Conservation (phyloP, 2,888 invertebrate species). For the Psococerastis gibbosa region DNA sequence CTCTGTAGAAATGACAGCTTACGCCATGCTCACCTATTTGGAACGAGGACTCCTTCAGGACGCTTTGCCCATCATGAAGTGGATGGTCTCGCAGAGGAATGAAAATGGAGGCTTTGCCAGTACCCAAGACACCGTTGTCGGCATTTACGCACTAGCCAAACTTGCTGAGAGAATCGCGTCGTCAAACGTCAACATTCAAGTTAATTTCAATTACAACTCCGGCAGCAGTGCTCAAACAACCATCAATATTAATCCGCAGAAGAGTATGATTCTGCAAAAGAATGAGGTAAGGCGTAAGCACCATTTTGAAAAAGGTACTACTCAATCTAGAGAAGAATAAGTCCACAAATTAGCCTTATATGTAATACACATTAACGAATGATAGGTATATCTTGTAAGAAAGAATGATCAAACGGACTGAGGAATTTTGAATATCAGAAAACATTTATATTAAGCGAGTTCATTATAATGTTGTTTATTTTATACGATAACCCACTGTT, state of each 20-base stretch:
- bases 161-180: slow-evolving; percentile 39
- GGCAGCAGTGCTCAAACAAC: slow-evolving; percentile 21
- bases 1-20: slow-evolving; percentile 75
- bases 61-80: slow-evolving; percentile 44
- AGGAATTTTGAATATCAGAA: too few relatives aligned
- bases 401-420: too few relatives aligned
- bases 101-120: slow-evolving; percentile 50
- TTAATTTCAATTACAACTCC: slow-evolving; percentile 32
- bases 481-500: too few relatives aligned
- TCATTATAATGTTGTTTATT: too few relatives aligned
- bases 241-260: slow-evolving; percentile 54
- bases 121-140: slow-evolving; percentile 59
- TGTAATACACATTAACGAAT: too few relatives aligned
- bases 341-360: too few relatives aligned
- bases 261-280: slow-evolving; percentile 64
- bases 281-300: slow-evolving; percentile 41
- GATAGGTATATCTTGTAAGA: too few relatives aligned
- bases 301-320: too few relatives aligned
- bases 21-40: slow-evolving; percentile 54
- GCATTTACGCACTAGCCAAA: slow-evolving; percentile 46
- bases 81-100: slow-evolving; percentile 52
- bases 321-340: too few relatives aligned
- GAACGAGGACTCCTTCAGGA: slow-evolving; percentile 30
- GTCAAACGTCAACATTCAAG: slow-evolving; percentile 31
- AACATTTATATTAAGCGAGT: too few relatives aligned